phyloP scores from a whole-genome alignment of 2,888 invertebrate genomes.

The Ischnus inquisitorius region DNA sequence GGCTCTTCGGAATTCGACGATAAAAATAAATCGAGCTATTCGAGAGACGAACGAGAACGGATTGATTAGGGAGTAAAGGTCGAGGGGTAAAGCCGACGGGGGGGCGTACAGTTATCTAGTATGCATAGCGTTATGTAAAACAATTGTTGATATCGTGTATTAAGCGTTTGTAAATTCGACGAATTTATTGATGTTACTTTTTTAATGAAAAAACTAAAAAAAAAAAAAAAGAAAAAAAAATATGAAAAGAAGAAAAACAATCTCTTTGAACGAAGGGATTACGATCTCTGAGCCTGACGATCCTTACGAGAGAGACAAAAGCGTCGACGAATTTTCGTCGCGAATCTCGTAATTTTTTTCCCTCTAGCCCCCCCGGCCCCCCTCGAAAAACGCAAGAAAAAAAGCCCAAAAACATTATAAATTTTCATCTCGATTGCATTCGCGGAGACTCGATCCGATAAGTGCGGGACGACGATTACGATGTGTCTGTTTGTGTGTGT shows the following conservation, averaged over 20 bases:
- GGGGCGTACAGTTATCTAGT: conserved; percentile 39
- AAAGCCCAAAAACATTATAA: too few species aligned
- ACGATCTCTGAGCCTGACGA: neutral
- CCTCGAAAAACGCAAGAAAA: too few species aligned
- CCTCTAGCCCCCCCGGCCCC: neutral
- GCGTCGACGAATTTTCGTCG: neutral
- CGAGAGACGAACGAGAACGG: neutral
- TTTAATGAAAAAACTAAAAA: conserved; percentile 27
- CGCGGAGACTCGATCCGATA: conserved; percentile 61
- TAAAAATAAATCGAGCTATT: neutral
- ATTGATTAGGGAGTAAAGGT: neutral
- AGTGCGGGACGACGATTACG: conserved; percentile 33
- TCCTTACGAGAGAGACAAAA: neutral
- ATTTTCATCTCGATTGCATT: neutral
- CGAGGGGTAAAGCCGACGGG: neutral
- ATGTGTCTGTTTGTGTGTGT: neutral
- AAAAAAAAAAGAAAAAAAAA: too few species aligned
- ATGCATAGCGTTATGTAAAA: conserved; percentile 58
- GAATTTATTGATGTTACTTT: conserved; percentile 68
- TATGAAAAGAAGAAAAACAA: too few species aligned
- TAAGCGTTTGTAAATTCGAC: conserved; percentile 69
- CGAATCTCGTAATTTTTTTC: neutral
- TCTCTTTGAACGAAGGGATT: conserved; percentile 1
- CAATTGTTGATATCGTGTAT: conserved; percentile 66
- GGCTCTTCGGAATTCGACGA: neutral